Conservation (phyloP, 1,140 invertebrate genomes). For the Lysiphlebus fabarum region DNA sequence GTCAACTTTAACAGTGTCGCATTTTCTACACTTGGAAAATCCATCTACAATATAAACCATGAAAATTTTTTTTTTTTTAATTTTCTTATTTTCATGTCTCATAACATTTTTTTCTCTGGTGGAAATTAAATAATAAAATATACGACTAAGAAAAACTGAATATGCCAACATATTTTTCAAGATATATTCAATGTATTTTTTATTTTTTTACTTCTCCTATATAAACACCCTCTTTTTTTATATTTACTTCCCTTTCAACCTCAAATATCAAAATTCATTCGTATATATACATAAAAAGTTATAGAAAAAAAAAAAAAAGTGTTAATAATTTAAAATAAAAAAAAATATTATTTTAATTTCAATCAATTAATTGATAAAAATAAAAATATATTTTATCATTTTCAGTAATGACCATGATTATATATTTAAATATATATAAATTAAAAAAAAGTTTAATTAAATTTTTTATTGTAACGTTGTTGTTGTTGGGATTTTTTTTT, state of each 20-base stretch:
- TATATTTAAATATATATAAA: too few species aligned
- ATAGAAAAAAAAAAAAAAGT: too few species aligned
- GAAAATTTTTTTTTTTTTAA: conserved; percentile 35
- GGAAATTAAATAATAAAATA: conserved; percentile 58
- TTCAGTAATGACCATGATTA: too few species aligned
- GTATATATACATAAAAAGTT: not conserved
- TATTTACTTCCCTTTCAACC: not conserved
- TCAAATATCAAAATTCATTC: not conserved
- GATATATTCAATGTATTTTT: not conserved
- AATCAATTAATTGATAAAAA: too few species aligned
- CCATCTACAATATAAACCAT: conserved; percentile 52
- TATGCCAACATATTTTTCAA: conserved; percentile 7
- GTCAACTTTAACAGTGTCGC: conserved; percentile 12
- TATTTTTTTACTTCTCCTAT: not conserved
- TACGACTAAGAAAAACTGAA: conserved; percentile 28
- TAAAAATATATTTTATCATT: too few species aligned
- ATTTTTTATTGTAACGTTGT: too few species aligned
- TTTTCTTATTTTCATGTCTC: conserved; percentile 42
- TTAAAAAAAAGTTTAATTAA: too few species aligned
- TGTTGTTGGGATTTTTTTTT: too few species aligned
- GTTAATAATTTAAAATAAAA: too few species aligned
- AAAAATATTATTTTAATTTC: too few species aligned
- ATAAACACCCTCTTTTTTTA: not conserved
- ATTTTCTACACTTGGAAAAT: conserved; percentile 40
- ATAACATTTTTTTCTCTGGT: conserved; percentile 44